Conservation (phyloP, 2,113 vertebrate species). For the Ictidomys tridecemlineatus region DNA sequence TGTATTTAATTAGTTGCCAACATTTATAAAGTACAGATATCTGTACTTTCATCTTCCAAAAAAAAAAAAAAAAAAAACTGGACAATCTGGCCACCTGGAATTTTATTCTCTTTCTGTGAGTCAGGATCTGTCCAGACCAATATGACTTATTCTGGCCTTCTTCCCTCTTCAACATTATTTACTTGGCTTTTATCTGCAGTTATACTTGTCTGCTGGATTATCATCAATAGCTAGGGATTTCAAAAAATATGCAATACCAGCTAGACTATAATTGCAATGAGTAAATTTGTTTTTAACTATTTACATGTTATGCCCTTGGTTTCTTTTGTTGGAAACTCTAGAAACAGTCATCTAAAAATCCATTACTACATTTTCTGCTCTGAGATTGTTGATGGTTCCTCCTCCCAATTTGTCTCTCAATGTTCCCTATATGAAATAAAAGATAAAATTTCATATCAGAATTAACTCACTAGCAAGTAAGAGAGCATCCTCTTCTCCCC, state of each 20-base stretch:
- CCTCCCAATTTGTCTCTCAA: background rate
- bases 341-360: background rate
- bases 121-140: background rate
- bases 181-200: background rate
- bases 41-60: background rate
- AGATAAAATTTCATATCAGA: conserved; percentile 33
- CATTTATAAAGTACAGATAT: conserved; percentile 25
- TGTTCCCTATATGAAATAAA: background rate
- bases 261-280: conserved; percentile 45
- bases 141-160: background rate
- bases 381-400: background rate
- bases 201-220: conserved; percentile 30
- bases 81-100: background rate
- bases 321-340: background rate
- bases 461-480: conserved; percentile 57
- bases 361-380: background rate
- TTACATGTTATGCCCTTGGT: background rate
- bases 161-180: background rate
- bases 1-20: conserved; percentile 47
- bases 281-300: conserved; percentile 20
- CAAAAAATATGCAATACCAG: background rate
- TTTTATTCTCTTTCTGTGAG: background rate
- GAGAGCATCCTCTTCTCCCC: background rate
- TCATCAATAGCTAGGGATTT: conserved; percentile 52
- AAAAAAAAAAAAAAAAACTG: background rate